phyloP scores from a whole-genome alignment of 2,888 invertebrate genomes.

The Xestia c-nigrum region DNA sequence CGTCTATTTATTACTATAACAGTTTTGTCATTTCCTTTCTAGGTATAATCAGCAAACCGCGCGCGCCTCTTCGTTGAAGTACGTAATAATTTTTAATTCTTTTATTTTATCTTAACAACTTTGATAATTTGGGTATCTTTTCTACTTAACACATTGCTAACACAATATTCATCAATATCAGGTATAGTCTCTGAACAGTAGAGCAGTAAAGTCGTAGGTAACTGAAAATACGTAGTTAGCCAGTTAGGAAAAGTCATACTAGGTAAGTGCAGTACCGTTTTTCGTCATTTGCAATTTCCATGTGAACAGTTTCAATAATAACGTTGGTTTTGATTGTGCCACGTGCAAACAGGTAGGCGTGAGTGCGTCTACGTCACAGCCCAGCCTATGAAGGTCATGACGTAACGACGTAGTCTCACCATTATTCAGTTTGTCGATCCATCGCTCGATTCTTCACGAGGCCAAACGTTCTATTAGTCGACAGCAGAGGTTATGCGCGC shows the following conservation, averaged over 20 bases:
- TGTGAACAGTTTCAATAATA: constrained; percentile 71
- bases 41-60: constrained; percentile 90
- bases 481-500: constrained; percentile 78
- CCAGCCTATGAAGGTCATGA: constrained; percentile 86
- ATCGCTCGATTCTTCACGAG: constrained; percentile 84
- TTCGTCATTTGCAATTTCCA: constrained; percentile 62
- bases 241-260: background rate
- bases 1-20: constrained; percentile 80
- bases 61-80: constrained; percentile 89
- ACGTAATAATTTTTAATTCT: constrained; percentile 82
- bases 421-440: constrained; percentile 84
- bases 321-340: constrained; percentile 76
- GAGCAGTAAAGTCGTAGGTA: constrained; percentile 15
- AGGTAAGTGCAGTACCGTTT: constrained; percentile 35
- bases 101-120: constrained; percentile 72
- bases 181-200: constrained; percentile 2
- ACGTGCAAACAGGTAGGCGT: constrained; percentile 85
- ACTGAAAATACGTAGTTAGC: constrained; percentile 9
- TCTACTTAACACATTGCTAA: constrained; percentile 50
- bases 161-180: constrained; percentile 29
- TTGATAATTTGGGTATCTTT: constrained; percentile 43
- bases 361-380: constrained; percentile 83
- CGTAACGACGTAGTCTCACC: constrained; percentile 84
- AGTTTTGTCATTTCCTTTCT: constrained; percentile 87
- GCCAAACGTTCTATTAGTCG: constrained; percentile 82